A percentile compares a stretch with the other conserved stretches of the same genome.
phyloP scores from a whole-genome alignment of 2,113 vertebrate genomes.

The Bos javanicus region DNA sequence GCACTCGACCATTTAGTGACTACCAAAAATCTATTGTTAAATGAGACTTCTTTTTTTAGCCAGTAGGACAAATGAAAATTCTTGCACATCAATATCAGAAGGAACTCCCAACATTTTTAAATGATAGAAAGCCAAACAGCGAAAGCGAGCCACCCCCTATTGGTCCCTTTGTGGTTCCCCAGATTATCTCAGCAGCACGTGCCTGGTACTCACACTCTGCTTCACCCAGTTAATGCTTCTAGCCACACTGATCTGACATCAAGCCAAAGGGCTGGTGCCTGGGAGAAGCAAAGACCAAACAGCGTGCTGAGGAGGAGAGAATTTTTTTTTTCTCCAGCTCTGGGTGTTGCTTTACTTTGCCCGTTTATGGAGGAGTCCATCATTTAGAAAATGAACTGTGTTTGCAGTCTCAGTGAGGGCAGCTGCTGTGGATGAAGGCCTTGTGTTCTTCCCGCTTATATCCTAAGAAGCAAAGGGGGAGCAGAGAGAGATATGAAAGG shows the following conservation, averaged over 20 bases:
- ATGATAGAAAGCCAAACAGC: background rate
- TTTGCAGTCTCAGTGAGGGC: too few relatives aligned
- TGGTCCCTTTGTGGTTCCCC: background rate
- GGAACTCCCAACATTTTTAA: background rate
- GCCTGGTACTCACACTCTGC: background rate
- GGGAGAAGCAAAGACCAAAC: background rate
- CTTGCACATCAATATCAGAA: background rate
- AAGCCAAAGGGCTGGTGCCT: background rate
- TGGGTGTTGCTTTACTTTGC: background rate
- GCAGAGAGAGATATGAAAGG: rapidly evolving
- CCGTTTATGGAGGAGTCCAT: background rate
- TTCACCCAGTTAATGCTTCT: background rate
- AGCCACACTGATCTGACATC: background rate
- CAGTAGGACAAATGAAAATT: background rate
- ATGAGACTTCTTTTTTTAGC: background rate
- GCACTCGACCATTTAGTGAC: background rate
- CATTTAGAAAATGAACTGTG: background rate
- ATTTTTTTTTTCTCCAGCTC: background rate
- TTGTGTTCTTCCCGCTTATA: background rate
- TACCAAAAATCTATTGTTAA: background rate
- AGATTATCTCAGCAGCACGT: rapidly evolving
- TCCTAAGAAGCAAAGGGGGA: background rate
- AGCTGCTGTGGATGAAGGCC: background rate
- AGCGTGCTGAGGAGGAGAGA: background rate
- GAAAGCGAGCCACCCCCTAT: background rate